Percentiles rank a stretch among this genome's conserved stretches.
Evolutionary conservation across 2,888 invertebrate genomes (phyloP).

Genomic region (Yponomeuta plumbellus): DNA sequence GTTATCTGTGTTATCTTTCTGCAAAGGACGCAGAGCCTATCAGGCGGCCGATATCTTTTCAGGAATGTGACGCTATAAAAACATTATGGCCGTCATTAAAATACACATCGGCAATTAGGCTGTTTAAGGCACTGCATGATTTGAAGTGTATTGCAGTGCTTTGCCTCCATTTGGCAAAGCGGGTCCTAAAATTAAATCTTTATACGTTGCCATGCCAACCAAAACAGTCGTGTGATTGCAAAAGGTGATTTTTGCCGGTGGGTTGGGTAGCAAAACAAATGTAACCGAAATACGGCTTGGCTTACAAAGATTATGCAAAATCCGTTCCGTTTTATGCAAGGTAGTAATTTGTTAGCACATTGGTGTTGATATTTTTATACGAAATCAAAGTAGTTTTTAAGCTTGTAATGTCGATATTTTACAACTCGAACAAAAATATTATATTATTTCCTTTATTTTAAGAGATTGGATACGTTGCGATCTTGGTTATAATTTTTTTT

Average conservation of each 20-base stretch:
- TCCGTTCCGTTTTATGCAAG: too few species aligned
- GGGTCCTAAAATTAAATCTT: not conserved
- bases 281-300: too few species aligned
- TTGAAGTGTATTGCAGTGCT: not conserved
- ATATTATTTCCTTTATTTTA: too few species aligned
- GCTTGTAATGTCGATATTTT: too few species aligned
- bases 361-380: too few species aligned
- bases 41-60: slow-evolving; percentile 3
- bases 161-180: not conserved
- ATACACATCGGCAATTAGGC: not conserved
- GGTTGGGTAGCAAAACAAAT: not conserved
- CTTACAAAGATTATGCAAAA: too few species aligned
- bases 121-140: not conserved
- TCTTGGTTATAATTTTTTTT: too few species aligned
- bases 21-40: not conserved
- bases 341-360: too few species aligned
- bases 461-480: too few species aligned
- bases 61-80: not conserved
- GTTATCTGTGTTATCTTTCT: not conserved
- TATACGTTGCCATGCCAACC: not conserved
- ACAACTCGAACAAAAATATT: too few species aligned
- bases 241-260: not conserved
- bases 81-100: not conserved
- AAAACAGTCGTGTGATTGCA: not conserved
- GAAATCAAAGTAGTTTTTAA: too few species aligned